These are phyloP conservation scores for Pachydiplax longipennis DNA, from an alignment of 2,888 invertebrate species.

Conservation along the genomic window DNA sequence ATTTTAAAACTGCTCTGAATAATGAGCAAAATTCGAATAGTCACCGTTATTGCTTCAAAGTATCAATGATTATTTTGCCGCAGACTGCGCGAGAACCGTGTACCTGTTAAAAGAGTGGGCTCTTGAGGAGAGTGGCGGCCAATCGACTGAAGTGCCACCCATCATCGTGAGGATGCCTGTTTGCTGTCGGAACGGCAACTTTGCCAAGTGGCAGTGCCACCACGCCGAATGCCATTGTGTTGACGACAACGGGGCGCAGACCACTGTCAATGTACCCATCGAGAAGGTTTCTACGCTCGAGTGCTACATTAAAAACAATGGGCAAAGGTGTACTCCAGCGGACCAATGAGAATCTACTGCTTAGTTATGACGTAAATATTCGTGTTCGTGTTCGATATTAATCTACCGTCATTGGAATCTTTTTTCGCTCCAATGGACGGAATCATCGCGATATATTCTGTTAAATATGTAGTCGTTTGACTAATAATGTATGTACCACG, in stretches of 20 bases:
- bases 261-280: slow-evolving; percentile 22
- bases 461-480: too few species aligned
- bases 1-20: too few species aligned
- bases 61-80: background rate
- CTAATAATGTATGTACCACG: too few species aligned
- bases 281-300: background rate
- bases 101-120: background rate
- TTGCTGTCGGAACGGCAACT: slow-evolving; percentile 72
- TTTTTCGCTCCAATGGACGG: background rate
- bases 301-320: background rate
- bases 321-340: background rate
- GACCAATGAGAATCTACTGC: background rate
- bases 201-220: slow-evolving; percentile 68
- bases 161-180: slow-evolving; percentile 61
- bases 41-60: too few species aligned
- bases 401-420: background rate
- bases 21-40: too few species aligned
- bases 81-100: slow-evolving; percentile 5
- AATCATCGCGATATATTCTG: background rate
- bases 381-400: background rate
- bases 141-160: background rate
- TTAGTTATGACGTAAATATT: background rate
- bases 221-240: slow-evolving; percentile 71
- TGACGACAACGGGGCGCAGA: slow-evolving; percentile 66
- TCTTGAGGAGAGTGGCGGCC: background rate